Percentiles rank a stretch among this genome's conserved stretches.
phyloP scores from a whole-genome alignment of 2,113 vertebrate genomes.

The Otus sunia region DNA sequence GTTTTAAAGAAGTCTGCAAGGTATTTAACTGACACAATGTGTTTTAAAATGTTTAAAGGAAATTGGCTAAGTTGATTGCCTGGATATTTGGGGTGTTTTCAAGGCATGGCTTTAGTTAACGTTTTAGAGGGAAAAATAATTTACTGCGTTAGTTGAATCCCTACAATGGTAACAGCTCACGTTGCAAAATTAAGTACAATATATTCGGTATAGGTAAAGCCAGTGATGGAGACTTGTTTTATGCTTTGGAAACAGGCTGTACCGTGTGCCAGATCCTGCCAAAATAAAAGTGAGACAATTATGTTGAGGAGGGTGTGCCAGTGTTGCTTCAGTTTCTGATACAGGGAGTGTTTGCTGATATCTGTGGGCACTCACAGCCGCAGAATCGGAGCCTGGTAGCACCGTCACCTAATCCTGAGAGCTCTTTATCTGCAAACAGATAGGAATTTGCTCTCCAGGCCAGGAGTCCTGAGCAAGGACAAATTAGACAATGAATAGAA shows the following conservation, averaged over 20 bases:
- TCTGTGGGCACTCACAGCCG: not conserved
- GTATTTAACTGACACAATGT: not conserved
- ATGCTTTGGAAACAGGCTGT: not conserved
- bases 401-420: not conserved
- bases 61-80: not conserved
- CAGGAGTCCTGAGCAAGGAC: not conserved
- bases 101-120: not conserved
- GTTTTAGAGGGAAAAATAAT: not conserved
- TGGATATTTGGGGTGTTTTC: not conserved
- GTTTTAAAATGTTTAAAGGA: not conserved
- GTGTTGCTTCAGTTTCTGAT: not conserved
- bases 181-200: not conserved
- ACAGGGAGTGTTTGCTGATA: not conserved
- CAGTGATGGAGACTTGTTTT: not conserved
- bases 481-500: accelerated
- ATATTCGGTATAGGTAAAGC: not conserved
- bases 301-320: not conserved
- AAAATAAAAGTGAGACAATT: not conserved
- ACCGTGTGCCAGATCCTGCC: not conserved
- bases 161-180: not conserved
- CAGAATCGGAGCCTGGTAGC: not conserved
- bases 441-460: not conserved
- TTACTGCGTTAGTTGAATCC: not conserved
- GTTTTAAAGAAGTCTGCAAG: not conserved
- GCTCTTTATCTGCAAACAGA: not conserved